Conservation (phyloP, 2,888 invertebrate species). For the Limnephilus rhombicus region DNA sequence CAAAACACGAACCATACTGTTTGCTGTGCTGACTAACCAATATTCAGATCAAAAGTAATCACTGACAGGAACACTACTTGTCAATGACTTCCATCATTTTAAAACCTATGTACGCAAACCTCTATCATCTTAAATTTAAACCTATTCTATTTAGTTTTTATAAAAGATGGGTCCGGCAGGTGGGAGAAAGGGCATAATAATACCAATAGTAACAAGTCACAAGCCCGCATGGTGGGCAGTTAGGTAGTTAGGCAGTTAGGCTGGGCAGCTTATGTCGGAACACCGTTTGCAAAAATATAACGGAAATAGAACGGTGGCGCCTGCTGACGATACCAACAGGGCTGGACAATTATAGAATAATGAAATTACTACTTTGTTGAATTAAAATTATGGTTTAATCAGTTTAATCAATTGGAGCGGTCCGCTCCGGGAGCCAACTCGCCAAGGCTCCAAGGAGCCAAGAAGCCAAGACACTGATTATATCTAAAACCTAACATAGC, state of each 20-base stretch:
- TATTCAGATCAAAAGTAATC: too few relatives aligned
- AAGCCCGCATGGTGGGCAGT: slow-evolving; percentile 5
- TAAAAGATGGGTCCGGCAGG: neutral
- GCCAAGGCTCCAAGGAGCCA: too few relatives aligned
- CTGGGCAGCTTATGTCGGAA: slow-evolving; percentile 18
- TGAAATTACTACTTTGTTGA: neutral
- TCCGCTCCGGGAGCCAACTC: too few relatives aligned
- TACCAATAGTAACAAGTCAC: neutral
- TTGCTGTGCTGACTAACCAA: too few relatives aligned
- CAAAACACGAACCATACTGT: too few relatives aligned
- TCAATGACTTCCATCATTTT: neutral
- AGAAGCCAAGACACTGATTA: too few relatives aligned
- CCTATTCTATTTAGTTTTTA: too few relatives aligned
- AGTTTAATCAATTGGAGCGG: neutral
- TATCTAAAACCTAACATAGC: too few relatives aligned
- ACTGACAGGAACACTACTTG: neutral
- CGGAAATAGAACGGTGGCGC: slow-evolving; percentile 56
- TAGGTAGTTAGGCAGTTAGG: slow-evolving; percentile 11
- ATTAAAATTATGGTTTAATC: neutral
- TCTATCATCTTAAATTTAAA: neutral
- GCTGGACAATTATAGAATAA: neutral
- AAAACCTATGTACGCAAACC: neutral
- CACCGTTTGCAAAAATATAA: slow-evolving; percentile 41
- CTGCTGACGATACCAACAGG: slow-evolving; percentile 13
- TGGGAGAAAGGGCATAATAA: neutral